Evolutionary conservation across 2,888 invertebrate genomes (phyloP).

Genomic region (Timandra comae): DNA sequence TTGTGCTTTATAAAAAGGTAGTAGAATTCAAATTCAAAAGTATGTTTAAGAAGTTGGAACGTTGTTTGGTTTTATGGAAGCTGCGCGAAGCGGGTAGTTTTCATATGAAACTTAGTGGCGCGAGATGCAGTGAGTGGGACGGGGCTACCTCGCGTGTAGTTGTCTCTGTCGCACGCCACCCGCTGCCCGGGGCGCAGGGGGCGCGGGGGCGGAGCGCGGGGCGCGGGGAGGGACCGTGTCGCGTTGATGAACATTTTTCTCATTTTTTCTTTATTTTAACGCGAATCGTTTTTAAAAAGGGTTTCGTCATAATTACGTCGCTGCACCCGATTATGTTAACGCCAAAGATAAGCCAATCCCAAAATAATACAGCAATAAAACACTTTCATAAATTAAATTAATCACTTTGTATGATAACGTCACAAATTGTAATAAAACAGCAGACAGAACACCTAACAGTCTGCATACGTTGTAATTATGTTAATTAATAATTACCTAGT

Average conservation of each 20-base stretch:
- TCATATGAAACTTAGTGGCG: conserved; percentile 69
- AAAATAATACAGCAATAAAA: conserved; percentile 7
- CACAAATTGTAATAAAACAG: conserved; percentile 3
- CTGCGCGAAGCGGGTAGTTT: conserved; percentile 74
- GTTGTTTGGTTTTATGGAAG: conserved; percentile 24
- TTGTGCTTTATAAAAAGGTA: background rate
- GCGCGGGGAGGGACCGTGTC: conserved; percentile 59
- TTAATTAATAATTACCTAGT: too few species aligned
- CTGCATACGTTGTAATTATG: too few species aligned
- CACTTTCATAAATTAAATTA: background rate
- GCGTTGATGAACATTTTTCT: conserved; percentile 77
- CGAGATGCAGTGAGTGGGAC: conserved; percentile 62
- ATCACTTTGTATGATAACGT: background rate
- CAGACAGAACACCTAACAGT: too few species aligned
- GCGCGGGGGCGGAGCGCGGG: conserved; percentile 28
- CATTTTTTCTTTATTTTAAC: conserved; percentile 73
- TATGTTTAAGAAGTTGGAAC: conserved; percentile 21
- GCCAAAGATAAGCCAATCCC: conserved; percentile 49
- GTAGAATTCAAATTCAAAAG: conserved; percentile 20
- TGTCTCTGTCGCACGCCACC: conserved; percentile 53
- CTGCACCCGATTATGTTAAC: conserved; percentile 63
- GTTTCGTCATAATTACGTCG: conserved; percentile 75
- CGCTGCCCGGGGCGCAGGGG: conserved; percentile 59
- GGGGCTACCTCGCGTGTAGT: conserved; percentile 32
- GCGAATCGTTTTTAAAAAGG: conserved; percentile 76